These are phyloP conservation scores for Liparis tanakae DNA, from an alignment of 2,797 vertebrate species.

Conservation along the genomic window DNA sequence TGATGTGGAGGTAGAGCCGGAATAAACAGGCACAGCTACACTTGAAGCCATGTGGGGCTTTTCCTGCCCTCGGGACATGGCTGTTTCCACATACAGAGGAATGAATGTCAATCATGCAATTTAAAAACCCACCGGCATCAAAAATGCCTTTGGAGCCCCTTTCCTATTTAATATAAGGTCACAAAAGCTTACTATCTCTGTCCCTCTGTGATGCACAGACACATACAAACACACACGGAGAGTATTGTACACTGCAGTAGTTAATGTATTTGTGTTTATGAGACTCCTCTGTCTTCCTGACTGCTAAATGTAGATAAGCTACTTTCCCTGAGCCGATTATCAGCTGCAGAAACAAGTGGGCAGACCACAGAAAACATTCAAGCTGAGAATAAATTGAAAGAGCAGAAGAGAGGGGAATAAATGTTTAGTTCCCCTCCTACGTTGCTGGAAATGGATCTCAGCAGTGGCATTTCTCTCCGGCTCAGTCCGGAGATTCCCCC, in stretches of 20 bases:
- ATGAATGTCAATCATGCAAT: constrained; percentile 69
- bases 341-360: constrained; percentile 75
- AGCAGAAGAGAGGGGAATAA: constrained; percentile 57
- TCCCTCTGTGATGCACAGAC: constrained; percentile 31
- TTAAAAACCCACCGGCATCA: constrained; percentile 50
- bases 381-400: constrained; percentile 65
- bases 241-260: constrained; percentile 22
- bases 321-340: constrained; percentile 76
- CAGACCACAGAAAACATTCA: constrained; percentile 62
- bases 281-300: constrained; percentile 67
- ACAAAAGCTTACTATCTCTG: background rate
- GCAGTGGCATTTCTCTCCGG: constrained; percentile 65
- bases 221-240: constrained; percentile 27
- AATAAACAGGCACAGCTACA: constrained; percentile 65
- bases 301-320: constrained; percentile 75
- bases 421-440: constrained; percentile 71
- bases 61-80: constrained; percentile 52
- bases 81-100: constrained; percentile 49
- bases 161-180: constrained; percentile 20
- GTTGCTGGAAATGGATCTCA: constrained; percentile 74
- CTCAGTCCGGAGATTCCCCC: constrained; percentile 50
- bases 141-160: constrained; percentile 20
- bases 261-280: constrained; percentile 59
- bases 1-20: constrained; percentile 54
- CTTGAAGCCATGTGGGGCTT: constrained; percentile 61